Percentiles rank a stretch among this genome's conserved stretches.
Conservation (phyloP, 1,140 invertebrate species). For the Gonioctena quinquepunctata region DNA sequence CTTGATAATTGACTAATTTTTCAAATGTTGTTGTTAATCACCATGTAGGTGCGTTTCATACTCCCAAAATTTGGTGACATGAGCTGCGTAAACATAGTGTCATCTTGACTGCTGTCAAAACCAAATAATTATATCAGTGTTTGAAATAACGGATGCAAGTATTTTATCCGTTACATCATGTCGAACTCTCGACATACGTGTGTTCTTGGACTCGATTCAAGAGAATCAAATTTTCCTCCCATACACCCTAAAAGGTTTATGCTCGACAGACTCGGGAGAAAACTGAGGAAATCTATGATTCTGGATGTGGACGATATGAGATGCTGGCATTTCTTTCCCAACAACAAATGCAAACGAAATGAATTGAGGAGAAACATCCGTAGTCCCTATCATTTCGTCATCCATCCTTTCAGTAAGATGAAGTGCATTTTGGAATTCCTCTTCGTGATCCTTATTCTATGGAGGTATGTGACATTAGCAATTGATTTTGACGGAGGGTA, state of each 20-base stretch:
- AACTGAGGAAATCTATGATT: constrained; percentile 10
- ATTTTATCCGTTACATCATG: too few species aligned
- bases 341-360: constrained; percentile 15
- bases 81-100: too few species aligned
- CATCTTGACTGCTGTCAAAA: too few species aligned
- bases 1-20: too few species aligned
- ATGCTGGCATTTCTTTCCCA: constrained; percentile 21
- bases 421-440: constrained; percentile 15
- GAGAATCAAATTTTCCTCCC: not conserved
- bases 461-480: not conserved
- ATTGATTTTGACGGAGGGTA: not conserved
- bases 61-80: too few species aligned
- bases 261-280: not conserved
- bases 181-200: not conserved
- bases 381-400: constrained; percentile 7
- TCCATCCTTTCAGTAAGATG: constrained; percentile 30
- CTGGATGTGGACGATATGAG: constrained; percentile 17
- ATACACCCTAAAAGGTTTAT: not conserved
- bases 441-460: constrained; percentile 10
- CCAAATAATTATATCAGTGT: too few species aligned
- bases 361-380: constrained; percentile 25
- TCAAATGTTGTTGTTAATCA: too few species aligned
- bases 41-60: too few species aligned
- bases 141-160: too few species aligned
- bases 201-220: not conserved